These are phyloP conservation scores for Seriola quinqueradiata DNA, from an alignment of 2,113 vertebrate species.

Conservation along the genomic window DNA sequence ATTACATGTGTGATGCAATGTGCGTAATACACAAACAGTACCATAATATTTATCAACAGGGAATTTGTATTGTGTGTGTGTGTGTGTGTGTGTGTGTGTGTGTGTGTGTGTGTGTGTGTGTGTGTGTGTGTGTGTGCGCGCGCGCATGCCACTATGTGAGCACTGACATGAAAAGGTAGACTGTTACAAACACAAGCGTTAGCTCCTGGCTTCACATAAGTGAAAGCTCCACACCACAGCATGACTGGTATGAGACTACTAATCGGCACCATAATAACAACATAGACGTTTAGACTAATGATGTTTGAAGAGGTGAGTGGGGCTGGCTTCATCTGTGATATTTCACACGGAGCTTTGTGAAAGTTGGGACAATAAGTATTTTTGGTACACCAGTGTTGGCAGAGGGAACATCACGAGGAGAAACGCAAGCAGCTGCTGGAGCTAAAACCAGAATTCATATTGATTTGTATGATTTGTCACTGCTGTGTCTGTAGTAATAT, in stretches of 20 bases:
- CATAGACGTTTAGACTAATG: conserved; percentile 27
- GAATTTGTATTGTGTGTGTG: not conserved
- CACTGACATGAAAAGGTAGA: not conserved
- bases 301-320: conserved; percentile 41
- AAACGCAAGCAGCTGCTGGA: not conserved
- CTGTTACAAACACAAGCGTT: not conserved
- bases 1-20: not conserved
- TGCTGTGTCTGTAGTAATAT: not conserved
- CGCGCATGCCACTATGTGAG: not conserved
- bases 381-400: conserved; percentile 26
- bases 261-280: not conserved
- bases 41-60: not conserved
- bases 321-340: conserved; percentile 51
- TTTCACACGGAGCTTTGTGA: conserved; percentile 68
- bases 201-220: conserved; percentile 3
- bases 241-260: not conserved
- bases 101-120: not conserved
- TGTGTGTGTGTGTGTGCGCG: no score
- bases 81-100: not conserved
- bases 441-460: not conserved
- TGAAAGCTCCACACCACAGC: not conserved
- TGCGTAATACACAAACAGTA: not conserved
- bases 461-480: not conserved
- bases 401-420: not conserved
- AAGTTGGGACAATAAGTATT: conserved; percentile 35